These are phyloP conservation scores for Micronycteris hirsuta DNA, from an alignment of 2,113 vertebrate genomes.

Conservation along the genomic window DNA sequence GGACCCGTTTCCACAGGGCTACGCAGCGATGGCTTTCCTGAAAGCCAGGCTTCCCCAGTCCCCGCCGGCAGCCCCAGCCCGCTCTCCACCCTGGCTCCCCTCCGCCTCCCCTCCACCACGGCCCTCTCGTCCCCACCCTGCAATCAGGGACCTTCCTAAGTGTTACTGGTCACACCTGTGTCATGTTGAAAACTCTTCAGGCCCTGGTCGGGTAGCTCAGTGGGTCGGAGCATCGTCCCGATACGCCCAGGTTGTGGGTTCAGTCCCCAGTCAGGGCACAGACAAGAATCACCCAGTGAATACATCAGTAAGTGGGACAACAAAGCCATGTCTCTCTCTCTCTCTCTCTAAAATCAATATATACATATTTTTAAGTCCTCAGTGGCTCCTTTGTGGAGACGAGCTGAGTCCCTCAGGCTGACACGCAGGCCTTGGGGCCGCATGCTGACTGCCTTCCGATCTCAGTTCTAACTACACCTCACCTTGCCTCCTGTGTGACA, in stretches of 20 bases:
- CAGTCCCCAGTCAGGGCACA: too few species aligned
- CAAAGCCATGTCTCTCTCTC: too few species aligned
- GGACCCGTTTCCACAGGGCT: neutral
- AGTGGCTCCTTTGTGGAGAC: neutral
- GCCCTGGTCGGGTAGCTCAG: too few species aligned
- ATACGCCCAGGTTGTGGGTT: too few species aligned
- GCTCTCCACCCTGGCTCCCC: too few species aligned
- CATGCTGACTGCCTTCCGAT: rapidly evolving
- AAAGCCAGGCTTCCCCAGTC: neutral
- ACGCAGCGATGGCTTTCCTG: neutral
- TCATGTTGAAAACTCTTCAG: neutral
- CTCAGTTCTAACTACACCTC: neutral
- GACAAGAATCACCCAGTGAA: too few species aligned
- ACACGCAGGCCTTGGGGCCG: too few species aligned
- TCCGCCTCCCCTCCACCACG: neutral
- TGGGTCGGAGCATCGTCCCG: too few species aligned
- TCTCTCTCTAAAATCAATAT: too few species aligned
- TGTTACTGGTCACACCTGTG: too few species aligned
- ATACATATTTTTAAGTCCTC: too few species aligned
- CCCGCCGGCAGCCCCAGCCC: neutral
- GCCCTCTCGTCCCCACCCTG: neutral
- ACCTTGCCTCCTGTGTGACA: neutral
- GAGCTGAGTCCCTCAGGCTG: rapidly evolving
- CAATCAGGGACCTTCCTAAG: neutral
- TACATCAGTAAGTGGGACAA: too few species aligned